phyloP scores from a whole-genome alignment of 2,797 vertebrate genomes.

The Danio albolineatus region DNA sequence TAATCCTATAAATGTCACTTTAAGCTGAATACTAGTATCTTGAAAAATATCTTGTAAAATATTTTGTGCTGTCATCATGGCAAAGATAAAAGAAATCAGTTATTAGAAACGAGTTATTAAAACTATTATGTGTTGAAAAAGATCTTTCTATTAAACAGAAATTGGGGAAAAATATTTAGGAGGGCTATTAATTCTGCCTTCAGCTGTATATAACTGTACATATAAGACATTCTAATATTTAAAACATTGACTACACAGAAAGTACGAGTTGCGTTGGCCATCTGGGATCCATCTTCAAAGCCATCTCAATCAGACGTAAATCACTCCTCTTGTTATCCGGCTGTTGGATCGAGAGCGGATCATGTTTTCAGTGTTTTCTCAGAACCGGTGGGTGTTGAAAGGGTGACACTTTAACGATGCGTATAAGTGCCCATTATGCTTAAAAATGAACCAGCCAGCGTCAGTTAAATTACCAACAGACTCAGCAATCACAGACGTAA shows the following conservation, averaged over 20 bases:
- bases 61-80: no score
- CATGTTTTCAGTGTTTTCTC: conserved; percentile 66
- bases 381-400: conserved; percentile 47
- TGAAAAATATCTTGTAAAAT: no score
- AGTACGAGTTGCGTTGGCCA: conserved; percentile 59
- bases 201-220: background rate
- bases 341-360: conserved; percentile 38
- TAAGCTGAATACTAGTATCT: no score
- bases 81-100: no score
- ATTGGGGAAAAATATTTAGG: no score
- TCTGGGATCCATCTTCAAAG: conserved; percentile 74
- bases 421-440: conserved; percentile 62
- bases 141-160: no score
- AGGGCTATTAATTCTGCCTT: no score
- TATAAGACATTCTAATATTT: background rate
- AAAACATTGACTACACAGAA: conserved; percentile 64
- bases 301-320: conserved; percentile 56
- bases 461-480: conserved; percentile 37
- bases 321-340: conserved; percentile 59
- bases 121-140: no score
- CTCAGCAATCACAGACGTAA: conserved; percentile 40
- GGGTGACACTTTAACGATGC: conserved; percentile 60
- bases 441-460: conserved; percentile 43
- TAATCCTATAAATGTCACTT: no score
- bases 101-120: no score